Conservation (phyloP, 2,113 vertebrate species). For the Himantopus leucocephalus region DNA sequence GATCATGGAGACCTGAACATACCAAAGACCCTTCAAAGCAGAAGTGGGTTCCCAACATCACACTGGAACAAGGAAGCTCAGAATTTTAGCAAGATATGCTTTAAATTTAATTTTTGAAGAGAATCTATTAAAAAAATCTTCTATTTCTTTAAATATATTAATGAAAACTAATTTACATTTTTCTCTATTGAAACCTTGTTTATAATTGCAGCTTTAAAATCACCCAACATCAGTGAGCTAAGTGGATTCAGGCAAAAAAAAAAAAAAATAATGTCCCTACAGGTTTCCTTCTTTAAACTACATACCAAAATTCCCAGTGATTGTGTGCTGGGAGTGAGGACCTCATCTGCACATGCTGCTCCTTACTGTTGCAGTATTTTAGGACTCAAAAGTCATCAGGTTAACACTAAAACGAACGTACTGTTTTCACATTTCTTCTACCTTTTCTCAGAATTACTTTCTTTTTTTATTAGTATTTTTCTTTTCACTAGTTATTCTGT, state of each 20-base stretch:
- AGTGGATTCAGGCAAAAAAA: background rate
- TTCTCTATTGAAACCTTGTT: background rate
- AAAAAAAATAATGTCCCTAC: background rate
- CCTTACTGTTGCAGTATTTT: background rate
- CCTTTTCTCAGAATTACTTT: background rate
- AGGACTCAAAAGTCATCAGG: background rate
- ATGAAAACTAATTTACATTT: background rate
- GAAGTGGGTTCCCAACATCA: background rate
- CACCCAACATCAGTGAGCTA: background rate
- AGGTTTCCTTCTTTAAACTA: background rate
- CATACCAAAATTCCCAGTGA: background rate
- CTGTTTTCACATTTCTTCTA: background rate
- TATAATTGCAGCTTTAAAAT: background rate
- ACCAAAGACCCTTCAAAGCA: background rate
- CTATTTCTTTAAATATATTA: background rate
- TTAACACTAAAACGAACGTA: background rate
- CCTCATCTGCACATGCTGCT: rapidly evolving
- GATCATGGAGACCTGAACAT: background rate
- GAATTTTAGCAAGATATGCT: background rate
- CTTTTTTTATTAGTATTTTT: background rate
- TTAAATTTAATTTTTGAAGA: background rate
- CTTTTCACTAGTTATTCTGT: background rate
- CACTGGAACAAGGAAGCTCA: background rate
- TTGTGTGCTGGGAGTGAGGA: background rate
- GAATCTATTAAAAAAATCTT: background rate